phyloP scores from a whole-genome alignment of 92 coral and sea anemone genomes.

The Phenganax subtilis region DNA sequence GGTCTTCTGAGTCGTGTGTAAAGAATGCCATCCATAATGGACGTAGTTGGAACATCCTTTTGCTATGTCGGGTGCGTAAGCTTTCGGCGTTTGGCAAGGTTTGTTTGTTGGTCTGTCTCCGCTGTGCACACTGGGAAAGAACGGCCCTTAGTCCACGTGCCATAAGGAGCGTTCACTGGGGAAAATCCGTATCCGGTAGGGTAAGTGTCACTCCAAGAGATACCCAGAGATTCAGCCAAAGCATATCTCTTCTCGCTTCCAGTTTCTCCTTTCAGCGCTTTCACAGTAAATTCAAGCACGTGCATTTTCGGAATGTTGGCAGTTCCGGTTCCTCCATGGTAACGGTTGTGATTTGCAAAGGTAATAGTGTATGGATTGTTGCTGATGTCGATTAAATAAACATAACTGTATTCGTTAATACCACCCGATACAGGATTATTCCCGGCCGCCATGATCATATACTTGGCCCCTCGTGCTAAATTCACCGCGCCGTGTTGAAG shows the following conservation, averaged over 20 bases:
- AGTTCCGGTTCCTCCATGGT: constrained; percentile 58
- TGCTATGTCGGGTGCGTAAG: constrained; percentile 66
- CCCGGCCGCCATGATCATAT: constrained; percentile 97
- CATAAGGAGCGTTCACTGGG: constrained; percentile 47
- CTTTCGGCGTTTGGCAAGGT: constrained; percentile 45
- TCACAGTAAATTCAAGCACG: constrained; percentile 63
- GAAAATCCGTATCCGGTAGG: constrained; percentile 87
- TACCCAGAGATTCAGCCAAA: constrained; percentile 71
- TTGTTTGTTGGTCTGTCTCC: constrained; percentile 56
- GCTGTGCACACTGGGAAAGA: constrained; percentile 88
- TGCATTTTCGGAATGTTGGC: constrained; percentile 82
- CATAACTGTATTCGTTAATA: constrained; percentile 61
- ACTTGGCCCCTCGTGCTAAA: constrained; percentile 67
- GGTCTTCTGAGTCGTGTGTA: constrained; percentile 44
- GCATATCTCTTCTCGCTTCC: constrained; percentile 66
- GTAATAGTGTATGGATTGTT: constrained; percentile 68
- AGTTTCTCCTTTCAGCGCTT: constrained; percentile 83
- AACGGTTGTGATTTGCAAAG: constrained; percentile 81
- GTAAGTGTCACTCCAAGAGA: constrained; percentile 65
- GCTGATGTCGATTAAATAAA: constrained; percentile 61
- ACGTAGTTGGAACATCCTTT: constrained; percentile 62
- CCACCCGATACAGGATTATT: constrained; percentile 78
- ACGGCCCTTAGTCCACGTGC: constrained; percentile 63
- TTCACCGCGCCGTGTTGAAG: constrained; percentile 73
- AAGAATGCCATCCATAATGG: constrained; percentile 72